Conservation (phyloP, 2,797 vertebrate genomes). For the Luscinia megarhynchos region DNA sequence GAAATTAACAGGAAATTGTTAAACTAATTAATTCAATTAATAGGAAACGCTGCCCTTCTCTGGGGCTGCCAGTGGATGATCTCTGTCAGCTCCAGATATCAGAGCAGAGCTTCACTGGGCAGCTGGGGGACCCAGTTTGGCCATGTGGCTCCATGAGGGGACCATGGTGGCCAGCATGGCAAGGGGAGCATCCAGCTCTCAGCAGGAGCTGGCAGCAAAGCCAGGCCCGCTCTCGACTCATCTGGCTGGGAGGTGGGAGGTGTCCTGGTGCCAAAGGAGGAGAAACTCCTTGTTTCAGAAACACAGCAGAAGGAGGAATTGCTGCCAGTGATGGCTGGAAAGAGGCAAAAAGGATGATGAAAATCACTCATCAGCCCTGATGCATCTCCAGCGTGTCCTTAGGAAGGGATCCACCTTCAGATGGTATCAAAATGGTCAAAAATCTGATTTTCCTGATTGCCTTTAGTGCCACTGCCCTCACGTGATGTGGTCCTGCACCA, state of each 20-base stretch:
- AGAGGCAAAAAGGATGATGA: background rate
- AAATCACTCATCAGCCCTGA: background rate
- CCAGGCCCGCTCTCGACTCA: accelerated
- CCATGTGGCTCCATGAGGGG: background rate
- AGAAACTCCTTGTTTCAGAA: background rate
- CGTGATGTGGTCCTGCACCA: background rate
- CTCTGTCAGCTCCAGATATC: background rate
- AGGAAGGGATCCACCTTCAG: background rate
- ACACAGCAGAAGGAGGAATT: background rate
- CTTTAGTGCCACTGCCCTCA: background rate
- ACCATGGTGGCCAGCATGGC: accelerated
- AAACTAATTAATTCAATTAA: background rate
- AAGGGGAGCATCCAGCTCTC: background rate
- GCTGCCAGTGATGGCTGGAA: accelerated
- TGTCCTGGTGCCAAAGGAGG: background rate
- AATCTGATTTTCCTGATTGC: background rate
- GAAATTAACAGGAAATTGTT: background rate
- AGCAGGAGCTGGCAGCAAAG: background rate
- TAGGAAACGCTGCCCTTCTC: background rate
- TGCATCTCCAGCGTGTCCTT: background rate
- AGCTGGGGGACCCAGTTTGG: background rate
- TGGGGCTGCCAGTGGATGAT: background rate
- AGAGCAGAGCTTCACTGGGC: background rate
- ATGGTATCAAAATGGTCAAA: background rate
- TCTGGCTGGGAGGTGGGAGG: background rate